Evolutionary conservation across 2,888 invertebrate species (phyloP).

Genomic region (Gryllus longicercus): DNA sequence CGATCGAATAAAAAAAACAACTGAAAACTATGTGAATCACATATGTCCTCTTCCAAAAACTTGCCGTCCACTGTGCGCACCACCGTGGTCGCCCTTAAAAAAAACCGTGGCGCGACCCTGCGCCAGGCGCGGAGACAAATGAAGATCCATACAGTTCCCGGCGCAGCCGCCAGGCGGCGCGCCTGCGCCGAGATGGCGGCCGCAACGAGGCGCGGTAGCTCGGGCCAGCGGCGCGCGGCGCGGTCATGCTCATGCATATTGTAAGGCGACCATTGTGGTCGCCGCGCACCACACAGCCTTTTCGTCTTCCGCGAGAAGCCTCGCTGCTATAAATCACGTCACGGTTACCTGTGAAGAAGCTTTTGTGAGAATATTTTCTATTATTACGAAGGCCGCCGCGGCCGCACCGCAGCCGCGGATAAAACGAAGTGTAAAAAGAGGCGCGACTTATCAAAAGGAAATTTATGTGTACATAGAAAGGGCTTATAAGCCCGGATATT

Average conservation of each 20-base stretch:
- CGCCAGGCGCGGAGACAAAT: not conserved
- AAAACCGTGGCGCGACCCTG: not conserved
- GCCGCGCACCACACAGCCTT: not conserved
- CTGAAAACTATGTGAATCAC: no score
- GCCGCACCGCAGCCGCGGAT: not conserved
- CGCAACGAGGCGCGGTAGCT: no score
- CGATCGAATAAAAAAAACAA: no score
- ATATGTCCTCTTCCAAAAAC: not conserved
- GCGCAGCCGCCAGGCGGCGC: not conserved
- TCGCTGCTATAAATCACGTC: not conserved
- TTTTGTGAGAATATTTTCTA: constrained; percentile 11
- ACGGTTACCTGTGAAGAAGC: not conserved
- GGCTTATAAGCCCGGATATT: constrained; percentile 11
- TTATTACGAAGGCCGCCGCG: not conserved
- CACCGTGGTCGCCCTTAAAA: not conserved
- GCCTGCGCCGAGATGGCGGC: not conserved
- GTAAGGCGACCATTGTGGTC: not conserved
- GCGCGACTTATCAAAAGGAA: not conserved
- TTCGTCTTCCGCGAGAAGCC: not conserved
- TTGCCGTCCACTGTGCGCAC: not conserved
- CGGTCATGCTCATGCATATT: constrained; percentile 17
- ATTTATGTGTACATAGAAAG: constrained; percentile 17
- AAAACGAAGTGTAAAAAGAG: not conserved
- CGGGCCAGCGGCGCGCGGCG: not conserved
- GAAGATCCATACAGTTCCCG: constrained; percentile 10